A percentile compares a stretch with the other conserved stretches of the same genome.
Evolutionary conservation across 2,797 vertebrate genomes (phyloP).

Genomic region (Oreochromis mossambicus): DNA sequence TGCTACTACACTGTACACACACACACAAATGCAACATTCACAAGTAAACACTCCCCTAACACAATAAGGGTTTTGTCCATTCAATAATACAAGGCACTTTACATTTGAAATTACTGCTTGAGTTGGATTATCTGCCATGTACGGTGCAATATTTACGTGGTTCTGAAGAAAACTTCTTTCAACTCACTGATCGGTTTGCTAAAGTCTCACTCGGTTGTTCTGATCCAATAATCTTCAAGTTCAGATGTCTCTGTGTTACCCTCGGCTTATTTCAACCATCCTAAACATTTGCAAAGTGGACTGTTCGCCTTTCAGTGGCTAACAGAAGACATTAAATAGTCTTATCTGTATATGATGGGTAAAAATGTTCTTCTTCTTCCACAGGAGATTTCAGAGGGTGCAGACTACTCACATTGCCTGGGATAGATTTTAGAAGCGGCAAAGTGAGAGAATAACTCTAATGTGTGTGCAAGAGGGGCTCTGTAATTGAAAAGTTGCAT

Average conservation of each 20-base stretch:
- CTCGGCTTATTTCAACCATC: neutral
- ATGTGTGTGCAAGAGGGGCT: neutral
- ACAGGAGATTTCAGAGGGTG: neutral
- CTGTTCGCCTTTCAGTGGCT: neutral
- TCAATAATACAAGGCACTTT: neutral
- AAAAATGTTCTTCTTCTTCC: neutral
- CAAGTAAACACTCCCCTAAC: neutral
- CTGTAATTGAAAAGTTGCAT: neutral
- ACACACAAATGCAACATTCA: neutral
- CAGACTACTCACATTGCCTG: neutral
- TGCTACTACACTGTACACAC: neutral
- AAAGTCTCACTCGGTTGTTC: neutral
- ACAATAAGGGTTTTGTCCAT: neutral
- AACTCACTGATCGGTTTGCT: neutral
- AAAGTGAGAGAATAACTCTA: neutral
- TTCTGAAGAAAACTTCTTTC: neutral
- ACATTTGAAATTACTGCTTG: neutral
- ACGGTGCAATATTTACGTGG: neutral
- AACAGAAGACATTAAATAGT: neutral
- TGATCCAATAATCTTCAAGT: neutral
- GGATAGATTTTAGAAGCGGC: neutral
- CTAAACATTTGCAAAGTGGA: neutral
- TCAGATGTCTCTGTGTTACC: neutral
- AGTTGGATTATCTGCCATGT: neutral
- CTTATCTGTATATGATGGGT: neutral